phyloP scores from a whole-genome alignment of 2,888 invertebrate species.

The Diaperis boleti region DNA sequence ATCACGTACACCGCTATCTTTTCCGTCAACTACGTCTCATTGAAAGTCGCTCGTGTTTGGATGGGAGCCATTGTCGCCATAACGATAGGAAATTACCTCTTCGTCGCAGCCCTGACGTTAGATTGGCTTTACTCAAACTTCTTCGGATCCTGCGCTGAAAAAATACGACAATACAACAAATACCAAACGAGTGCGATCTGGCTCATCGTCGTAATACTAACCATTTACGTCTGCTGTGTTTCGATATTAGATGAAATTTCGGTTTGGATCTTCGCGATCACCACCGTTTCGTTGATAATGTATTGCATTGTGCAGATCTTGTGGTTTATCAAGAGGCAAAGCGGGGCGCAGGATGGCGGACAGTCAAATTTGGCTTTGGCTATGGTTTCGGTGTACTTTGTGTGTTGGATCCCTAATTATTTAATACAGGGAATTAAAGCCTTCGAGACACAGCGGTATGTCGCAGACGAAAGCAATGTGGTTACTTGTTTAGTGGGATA shows the following conservation, averaged over 20 bases:
- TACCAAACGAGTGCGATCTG: conserved; percentile 12
- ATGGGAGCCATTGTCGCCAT: conserved; percentile 2
- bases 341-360: neutral
- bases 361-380: conserved; percentile 14
- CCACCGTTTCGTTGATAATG: conserved; percentile 9
- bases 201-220: neutral
- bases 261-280: conserved; percentile 17
- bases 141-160: conserved; percentile 6
- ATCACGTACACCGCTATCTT: conserved; percentile 10
- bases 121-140: conserved; percentile 17
- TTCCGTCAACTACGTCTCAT: neutral
- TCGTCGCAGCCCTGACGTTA: conserved; percentile 15
- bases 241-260: neutral
- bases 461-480: conserved; percentile 4
- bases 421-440: conserved; percentile 9
- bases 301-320: conserved; percentile 19
- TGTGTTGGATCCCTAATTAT: conserved; percentile 23
- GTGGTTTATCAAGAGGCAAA: conserved; percentile 17
- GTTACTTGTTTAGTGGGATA: conserved; percentile 17
- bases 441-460: neutral
- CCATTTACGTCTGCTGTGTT: conserved; percentile 9
- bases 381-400: conserved; percentile 15
- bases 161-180: conserved; percentile 7
- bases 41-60: neutral
- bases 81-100: conserved; percentile 20